phyloP scores from a whole-genome alignment of 2,113 vertebrate species.

The Prinia subflava region DNA sequence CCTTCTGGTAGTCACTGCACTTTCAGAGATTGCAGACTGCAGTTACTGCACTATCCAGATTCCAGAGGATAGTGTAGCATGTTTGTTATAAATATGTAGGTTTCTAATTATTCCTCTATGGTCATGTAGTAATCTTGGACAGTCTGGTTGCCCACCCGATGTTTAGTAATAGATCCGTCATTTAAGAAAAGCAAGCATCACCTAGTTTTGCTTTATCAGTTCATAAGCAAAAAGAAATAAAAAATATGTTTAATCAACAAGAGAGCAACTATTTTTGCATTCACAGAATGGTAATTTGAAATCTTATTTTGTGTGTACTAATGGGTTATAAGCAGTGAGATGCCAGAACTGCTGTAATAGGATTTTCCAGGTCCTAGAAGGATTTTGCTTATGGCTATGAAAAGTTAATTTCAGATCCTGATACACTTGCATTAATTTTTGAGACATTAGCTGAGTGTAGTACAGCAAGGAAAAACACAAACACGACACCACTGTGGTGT shows the following conservation, averaged over 20 bases:
- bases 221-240: conserved; percentile 46
- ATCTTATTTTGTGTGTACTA: conserved; percentile 73
- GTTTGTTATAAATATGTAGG: neutral
- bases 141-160: neutral
- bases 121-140: neutral
- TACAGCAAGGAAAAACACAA: conserved; percentile 65
- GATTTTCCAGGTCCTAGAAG: conserved; percentile 73
- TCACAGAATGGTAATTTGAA: conserved; percentile 72
- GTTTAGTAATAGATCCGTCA: conserved; percentile 58
- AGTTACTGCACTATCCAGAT: neutral
- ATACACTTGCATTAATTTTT: conserved; percentile 88
- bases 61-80: neutral
- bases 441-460: conserved; percentile 67
- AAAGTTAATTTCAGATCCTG: conserved; percentile 92
- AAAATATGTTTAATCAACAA: conserved; percentile 67
- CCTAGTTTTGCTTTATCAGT: conserved; percentile 44
- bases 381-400: conserved; percentile 86
- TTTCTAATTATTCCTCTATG: conserved; percentile 15
- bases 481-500: conserved; percentile 28
- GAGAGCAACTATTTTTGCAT: conserved; percentile 41
- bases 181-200: conserved; percentile 9
- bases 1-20: neutral
- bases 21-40: neutral
- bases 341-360: conserved; percentile 71
- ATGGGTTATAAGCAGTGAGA: conserved; percentile 68